Evolutionary conservation across 2,797 vertebrate genomes (phyloP).

Genomic region (Manis crassicaudata): DNA sequence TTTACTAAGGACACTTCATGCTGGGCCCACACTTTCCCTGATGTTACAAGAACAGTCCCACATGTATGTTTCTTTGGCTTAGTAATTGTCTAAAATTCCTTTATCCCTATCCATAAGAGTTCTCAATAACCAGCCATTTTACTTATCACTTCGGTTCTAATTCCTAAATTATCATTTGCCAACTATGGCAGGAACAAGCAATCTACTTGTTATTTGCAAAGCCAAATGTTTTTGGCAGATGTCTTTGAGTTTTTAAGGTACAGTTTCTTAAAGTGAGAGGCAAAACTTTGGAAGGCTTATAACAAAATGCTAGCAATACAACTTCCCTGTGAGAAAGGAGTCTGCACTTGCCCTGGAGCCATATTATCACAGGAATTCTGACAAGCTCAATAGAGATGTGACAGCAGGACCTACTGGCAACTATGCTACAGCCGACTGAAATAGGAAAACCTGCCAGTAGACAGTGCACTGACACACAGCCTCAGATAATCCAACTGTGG

Average conservation of each 20-base stretch:
- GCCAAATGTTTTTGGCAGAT: conserved; percentile 44
- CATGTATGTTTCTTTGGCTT: conserved; percentile 10
- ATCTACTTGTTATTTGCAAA: conserved; percentile 24
- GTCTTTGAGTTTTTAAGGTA: conserved; percentile 52
- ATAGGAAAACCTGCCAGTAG: neutral
- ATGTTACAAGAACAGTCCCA: neutral
- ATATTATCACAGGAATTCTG: conserved; percentile 32
- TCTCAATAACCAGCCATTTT: conserved; percentile 16
- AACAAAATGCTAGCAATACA: neutral
- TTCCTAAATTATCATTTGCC: conserved; percentile 19
- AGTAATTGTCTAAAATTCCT: neutral
- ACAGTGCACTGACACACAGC: neutral
- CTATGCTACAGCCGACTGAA: neutral
- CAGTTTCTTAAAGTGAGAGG: conserved; percentile 39
- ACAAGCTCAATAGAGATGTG: neutral
- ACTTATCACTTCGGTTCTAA: neutral
- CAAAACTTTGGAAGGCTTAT: neutral
- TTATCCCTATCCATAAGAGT: neutral
- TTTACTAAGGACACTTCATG: neutral
- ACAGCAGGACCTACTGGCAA: neutral
- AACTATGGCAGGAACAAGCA: neutral
- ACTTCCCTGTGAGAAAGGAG: neutral
- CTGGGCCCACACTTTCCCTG: neutral
- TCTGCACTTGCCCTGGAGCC: neutral
- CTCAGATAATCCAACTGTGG: neutral